Percentiles rank a stretch among this genome's conserved stretches.
Conservation (phyloP, 2,888 invertebrate genomes). For the Corbicula japonica region DNA sequence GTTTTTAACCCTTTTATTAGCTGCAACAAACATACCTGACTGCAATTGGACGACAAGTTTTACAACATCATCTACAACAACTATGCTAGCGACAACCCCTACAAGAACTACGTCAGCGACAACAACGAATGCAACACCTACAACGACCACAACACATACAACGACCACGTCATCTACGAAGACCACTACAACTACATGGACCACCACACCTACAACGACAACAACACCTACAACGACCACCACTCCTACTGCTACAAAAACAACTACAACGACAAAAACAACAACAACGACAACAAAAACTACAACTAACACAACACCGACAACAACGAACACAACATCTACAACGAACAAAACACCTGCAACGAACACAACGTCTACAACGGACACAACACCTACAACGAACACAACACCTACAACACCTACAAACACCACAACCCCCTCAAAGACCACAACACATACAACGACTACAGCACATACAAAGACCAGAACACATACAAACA, state of each 20-base stretch:
- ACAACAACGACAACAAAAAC: background rate
- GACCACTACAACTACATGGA: conserved; percentile 14
- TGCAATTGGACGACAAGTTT: too few relatives aligned
- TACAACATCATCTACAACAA: too few relatives aligned
- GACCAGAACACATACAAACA: background rate
- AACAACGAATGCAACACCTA: conserved; percentile 13
- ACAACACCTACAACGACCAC: conserved; percentile 26
- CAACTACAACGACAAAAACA: conserved; percentile 14
- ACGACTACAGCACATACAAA: background rate
- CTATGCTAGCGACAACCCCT: conserved; percentile 6
- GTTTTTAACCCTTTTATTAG: too few relatives aligned
- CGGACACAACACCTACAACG: conserved; percentile 38
- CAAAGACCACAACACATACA: background rate
- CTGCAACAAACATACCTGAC: too few relatives aligned
- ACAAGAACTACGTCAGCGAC: conserved; percentile 14
- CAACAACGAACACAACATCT: background rate
- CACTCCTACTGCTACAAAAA: conserved; percentile 15
- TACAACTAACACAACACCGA: background rate
- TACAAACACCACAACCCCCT: background rate
- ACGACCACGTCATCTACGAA: conserved; percentile 13
- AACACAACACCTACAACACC: conserved; percentile 24
- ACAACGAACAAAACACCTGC: conserved; percentile 16
- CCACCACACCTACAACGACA: conserved; percentile 14
- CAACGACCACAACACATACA: conserved; percentile 18
- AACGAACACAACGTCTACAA: conserved; percentile 14